Base-by-base conservation (phyloP, 2,888 invertebrate species). In the Helobdella robusta region DNA sequence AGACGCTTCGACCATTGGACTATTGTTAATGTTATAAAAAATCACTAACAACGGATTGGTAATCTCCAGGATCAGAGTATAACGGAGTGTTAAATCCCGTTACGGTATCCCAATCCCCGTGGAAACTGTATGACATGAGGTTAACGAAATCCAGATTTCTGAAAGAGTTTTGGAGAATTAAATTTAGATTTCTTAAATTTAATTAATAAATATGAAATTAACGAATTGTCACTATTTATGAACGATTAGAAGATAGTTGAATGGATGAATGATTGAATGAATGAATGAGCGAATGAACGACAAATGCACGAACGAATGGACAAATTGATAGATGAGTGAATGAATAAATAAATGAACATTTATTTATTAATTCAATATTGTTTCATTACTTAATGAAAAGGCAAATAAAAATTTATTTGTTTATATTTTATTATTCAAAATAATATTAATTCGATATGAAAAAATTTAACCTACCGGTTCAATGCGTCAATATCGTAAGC, bases 401-500 rank as follows among this genome's bases (percentile, higher is more conserved):
- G n/a, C n/a, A n/a, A n/a, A n/a, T n/a, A n/a, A n/a, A n/a, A n/a
- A n/a, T n/a, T n/a, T n/a, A n/a, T n/a, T n/a, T n/a, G n/a, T n/a
- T n/a, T n/a, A n/a, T n/a, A n/a, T n/a, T n/a, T n/a, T n/a, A n/a
- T n/a, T n/a, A n/a, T n/a, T n/a, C n/a, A n/a, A n/a, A n/a, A n/a
- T n/a, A n/a, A n/a, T n/a, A n/a, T n/a, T n/a, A n/a, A n/a, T n/a
- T n/a, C n/a, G n/a, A n/a, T n/a, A n/a, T n/a, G n/a, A n/a, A n/a
- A n/a, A n/a, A n/a, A n/a, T n/a, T n/a, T 28, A 2, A 25, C n/a
- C 2, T 35, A 75, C 75, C 72, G 69, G 68, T 71, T 66, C 5
- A 75, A 73, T 58, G 73, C 68, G 8, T 69, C 59, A 5, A 72
- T 67, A 60, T 75, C 75, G 58, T 75, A 75, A 2, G 73, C 72